Evolutionary conservation across 1,140 invertebrate genomes (phyloP).

Genomic region (Nymphalis io): DNA sequence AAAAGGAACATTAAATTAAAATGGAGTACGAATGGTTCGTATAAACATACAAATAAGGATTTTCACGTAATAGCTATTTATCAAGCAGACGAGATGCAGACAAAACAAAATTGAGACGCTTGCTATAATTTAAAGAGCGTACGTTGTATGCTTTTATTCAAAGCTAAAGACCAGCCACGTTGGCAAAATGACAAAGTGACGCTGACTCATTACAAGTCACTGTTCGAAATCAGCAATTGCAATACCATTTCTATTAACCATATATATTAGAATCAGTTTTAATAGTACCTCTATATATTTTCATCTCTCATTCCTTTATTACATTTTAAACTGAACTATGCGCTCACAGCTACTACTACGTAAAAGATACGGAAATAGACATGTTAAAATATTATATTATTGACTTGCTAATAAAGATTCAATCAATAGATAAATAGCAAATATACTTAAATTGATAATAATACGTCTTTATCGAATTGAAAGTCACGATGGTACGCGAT

Average conservation of each 20-base stretch:
- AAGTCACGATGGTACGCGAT: not conserved
- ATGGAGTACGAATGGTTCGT: too few species aligned
- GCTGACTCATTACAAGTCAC: not conserved
- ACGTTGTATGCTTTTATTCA: not conserved
- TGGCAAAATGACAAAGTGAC: slow-evolving; percentile 12
- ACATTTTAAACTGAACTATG: not conserved
- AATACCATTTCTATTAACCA: slow-evolving; percentile 3
- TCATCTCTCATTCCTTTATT: not conserved
- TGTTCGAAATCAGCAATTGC: not conserved
- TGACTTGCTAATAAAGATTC: not conserved
- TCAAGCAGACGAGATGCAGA: not conserved
- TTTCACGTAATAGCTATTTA: not conserved
- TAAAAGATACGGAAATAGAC: slow-evolving; percentile 2
- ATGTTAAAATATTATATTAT: not conserved
- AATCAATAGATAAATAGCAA: not conserved
- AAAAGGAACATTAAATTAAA: too few species aligned
- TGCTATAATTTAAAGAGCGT: not conserved
- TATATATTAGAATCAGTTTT: slow-evolving; percentile 1
- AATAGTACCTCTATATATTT: not conserved
- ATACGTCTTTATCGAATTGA: not conserved
- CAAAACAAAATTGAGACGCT: slow-evolving; percentile 3
- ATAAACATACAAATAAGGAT: not conserved
- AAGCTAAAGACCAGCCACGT: not conserved
- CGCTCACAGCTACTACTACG: slow-evolving; percentile 2
- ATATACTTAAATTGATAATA: not conserved